Base-by-base conservation (phyloP, 2,113 vertebrate species). In the Poeciliopsis turrubarensis region DNA sequence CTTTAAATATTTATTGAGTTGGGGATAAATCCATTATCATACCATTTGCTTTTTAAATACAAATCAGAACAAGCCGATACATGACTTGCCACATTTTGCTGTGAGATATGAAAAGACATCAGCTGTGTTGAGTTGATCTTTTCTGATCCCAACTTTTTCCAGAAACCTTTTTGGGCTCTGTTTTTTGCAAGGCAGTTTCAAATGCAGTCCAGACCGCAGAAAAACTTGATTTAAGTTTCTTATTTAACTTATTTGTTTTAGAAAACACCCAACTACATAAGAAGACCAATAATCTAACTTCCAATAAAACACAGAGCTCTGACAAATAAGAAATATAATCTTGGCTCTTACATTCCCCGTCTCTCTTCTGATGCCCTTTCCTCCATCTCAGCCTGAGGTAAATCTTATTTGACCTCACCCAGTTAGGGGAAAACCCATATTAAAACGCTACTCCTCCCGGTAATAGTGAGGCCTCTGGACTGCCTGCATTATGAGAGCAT, bases 371-470 rank as follows among this genome's bases (percentile, higher is more conserved):
- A n/a, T 57, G 51, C 10, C 25, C 17, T 30, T 69, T 70, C 66
- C 69, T 44, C 64, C 65, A 61, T 41, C 67, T 57, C 34, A 47
- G 74, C 34, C 51, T 27, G 87, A 74, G 64, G 66, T 89, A 86
- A 83, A 89, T 90, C 86, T 87, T 15, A 32, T 31, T 34, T 70
- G 78, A 92, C 88, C 75, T 68, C 77, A 1, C 79, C 90, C 83
- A 78, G 66, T 71, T 63, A 15, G 78, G 72, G 71, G 77, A 70
- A 73, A 78, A 73, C 72, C 75, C 70, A 79, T 77, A 86, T 89
- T 85, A 70, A 87, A 37, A 84, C 69, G 83, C 75, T 92, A 91
- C 92, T 87, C 91, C 25, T 14, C 75, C 78, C 72, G 4, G 78
- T 79, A 87, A 90, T 82, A 83, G 75, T 26, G 54, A 65, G 83